Conservation (phyloP, 1,140 invertebrate species). For the Saccostrea glomerata region DNA sequence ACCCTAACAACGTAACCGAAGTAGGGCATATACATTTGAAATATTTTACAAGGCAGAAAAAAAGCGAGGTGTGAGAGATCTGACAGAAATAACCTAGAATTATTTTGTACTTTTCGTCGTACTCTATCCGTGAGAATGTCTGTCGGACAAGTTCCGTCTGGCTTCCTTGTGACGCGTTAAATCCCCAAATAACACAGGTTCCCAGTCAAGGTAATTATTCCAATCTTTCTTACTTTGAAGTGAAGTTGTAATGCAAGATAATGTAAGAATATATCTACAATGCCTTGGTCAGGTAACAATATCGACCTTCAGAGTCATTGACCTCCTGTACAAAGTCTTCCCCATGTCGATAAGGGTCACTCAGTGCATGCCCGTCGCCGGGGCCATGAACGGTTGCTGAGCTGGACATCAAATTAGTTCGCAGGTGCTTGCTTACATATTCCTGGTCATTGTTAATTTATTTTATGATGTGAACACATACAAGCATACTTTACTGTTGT, state of each 20-base stretch:
- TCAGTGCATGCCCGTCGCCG: neutral
- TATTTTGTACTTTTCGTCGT: neutral
- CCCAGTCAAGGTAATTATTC: slow-evolving; percentile 9
- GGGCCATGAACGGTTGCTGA: neutral
- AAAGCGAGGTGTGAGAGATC: no score
- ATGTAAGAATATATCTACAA: slow-evolving; percentile 27
- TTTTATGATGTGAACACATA: slow-evolving; percentile 23
- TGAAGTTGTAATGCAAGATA: slow-evolving; percentile 25
- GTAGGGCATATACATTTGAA: no score
- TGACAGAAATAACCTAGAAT: neutral
- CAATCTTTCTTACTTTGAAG: neutral
- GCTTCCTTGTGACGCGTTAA: neutral
- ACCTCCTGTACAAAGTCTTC: neutral
- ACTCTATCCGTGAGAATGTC: neutral
- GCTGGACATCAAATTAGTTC: neutral
- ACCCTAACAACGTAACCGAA: no score
- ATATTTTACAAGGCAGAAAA: no score
- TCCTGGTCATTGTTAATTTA: neutral
- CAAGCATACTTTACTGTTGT: neutral
- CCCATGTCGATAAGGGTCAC: neutral
- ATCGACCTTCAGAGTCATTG: neutral
- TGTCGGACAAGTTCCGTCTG: neutral
- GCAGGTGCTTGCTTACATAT: slow-evolving; percentile 5
- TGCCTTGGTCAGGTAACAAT: slow-evolving; percentile 2
- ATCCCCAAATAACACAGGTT: neutral